Conservation (phyloP, 1,140 invertebrate species). For the Ephestia elutella region DNA sequence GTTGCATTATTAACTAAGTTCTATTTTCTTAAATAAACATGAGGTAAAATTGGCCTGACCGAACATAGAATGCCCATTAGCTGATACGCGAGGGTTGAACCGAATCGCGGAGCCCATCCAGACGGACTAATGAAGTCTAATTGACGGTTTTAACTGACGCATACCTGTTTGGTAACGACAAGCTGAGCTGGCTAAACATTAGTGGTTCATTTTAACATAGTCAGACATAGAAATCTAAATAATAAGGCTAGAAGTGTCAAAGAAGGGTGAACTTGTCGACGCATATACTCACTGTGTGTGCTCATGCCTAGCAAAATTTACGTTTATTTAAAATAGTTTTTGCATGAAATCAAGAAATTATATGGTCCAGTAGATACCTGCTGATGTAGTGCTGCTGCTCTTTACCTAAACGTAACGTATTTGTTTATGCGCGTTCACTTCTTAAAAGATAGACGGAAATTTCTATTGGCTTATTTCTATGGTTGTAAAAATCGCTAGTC, state of each 20-base stretch:
- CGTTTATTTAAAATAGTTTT: no score
- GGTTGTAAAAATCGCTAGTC: no score
- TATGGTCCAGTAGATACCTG: no score
- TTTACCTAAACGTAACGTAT: no score
- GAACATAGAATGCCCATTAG: conserved; percentile 28
- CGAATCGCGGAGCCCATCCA: conserved; percentile 13
- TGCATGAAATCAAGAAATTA: no score
- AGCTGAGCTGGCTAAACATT: neutral
- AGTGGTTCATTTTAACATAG: neutral
- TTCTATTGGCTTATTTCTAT: no score
- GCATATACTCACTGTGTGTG: no score
- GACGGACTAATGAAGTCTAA: conserved; percentile 31
- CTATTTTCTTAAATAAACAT: neutral
- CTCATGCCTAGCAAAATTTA: no score
- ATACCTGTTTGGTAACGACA: neutral
- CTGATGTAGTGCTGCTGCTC: no score
- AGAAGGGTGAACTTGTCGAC: neutral
- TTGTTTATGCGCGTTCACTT: no score
- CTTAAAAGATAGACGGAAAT: no score
- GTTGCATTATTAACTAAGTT: no score
- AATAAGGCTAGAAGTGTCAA: neutral
- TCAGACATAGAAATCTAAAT: neutral
- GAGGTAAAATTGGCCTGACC: neutral
- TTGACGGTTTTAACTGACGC: conserved; percentile 19
- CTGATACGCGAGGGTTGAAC: neutral